Evolutionary conservation across 2,113 vertebrate species (phyloP).

Genomic region (Alligator mississippiensis): DNA sequence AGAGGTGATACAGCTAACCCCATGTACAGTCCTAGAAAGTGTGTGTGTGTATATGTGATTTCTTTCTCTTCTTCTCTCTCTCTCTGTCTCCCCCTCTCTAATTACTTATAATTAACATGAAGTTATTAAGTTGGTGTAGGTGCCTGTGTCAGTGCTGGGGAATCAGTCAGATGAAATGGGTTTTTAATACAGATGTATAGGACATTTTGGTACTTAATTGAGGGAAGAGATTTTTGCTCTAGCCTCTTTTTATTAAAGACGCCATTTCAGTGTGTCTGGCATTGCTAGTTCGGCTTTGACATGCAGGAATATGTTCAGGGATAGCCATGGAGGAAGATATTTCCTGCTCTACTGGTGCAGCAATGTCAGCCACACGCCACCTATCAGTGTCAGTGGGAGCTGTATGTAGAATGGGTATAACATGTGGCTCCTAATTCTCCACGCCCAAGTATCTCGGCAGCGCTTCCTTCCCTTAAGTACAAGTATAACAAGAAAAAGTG

Average conservation of each 20-base stretch:
- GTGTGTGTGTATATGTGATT: too few relatives aligned
- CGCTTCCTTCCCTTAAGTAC: too few relatives aligned
- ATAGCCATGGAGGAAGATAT: background rate
- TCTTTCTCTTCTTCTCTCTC: background rate
- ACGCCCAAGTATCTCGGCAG: background rate
- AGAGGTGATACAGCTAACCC: rapidly evolving
- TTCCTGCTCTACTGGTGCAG: too few relatives aligned
- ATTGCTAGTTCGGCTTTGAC: background rate
- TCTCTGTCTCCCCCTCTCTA: too few relatives aligned
- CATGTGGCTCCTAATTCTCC: background rate
- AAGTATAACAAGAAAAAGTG: background rate
- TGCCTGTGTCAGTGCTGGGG: too few relatives aligned
- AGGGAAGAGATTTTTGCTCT: background rate
- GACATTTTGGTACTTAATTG: background rate
- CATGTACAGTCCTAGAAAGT: background rate
- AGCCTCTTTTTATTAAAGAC: background rate
- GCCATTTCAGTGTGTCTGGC: background rate
- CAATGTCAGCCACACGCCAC: rapidly evolving
- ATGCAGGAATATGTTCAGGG: background rate
- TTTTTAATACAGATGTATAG: background rate
- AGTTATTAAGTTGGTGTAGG: background rate
- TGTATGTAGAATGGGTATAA: too few relatives aligned
- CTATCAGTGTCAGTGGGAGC: background rate
- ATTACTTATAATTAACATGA: background rate
- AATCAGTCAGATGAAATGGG: background rate